phyloP scores from a whole-genome alignment of 2,113 vertebrate species.

The Calidris pugnax region DNA sequence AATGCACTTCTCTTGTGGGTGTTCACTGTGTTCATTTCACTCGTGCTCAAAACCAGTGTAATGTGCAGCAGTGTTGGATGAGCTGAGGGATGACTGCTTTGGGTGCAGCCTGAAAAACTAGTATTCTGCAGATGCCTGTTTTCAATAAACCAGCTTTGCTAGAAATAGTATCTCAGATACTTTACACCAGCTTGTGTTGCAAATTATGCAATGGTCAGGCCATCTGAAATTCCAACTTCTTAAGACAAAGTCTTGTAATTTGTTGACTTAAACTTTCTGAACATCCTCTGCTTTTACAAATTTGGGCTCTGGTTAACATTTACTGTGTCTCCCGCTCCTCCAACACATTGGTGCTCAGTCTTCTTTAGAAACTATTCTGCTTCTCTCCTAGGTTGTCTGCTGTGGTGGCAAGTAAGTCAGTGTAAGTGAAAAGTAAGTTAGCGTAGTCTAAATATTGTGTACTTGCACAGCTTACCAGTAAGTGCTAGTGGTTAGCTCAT shows the following conservation, averaged over 20 bases:
- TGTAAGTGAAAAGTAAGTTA: not conserved
- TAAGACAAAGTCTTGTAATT: not conserved
- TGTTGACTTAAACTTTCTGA: not conserved
- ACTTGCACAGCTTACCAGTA: not conserved
- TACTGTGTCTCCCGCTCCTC: not conserved
- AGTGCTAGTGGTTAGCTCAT: too few species aligned
- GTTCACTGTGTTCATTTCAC: rapidly evolving
- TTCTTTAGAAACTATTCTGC: not conserved
- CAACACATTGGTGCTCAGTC: not conserved
- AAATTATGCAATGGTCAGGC: not conserved
- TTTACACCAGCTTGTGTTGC: rapidly evolving
- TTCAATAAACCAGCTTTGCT: not conserved
- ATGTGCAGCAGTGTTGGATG: rapidly evolving
- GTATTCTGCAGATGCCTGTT: rapidly evolving
- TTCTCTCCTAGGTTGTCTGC: not conserved
- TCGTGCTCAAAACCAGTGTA: rapidly evolving
- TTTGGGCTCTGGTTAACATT: rapidly evolving
- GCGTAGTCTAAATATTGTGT: not conserved
- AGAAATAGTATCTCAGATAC: not conserved
- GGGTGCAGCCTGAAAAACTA: not conserved
- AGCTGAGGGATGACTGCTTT: not conserved
- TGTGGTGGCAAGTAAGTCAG: not conserved
- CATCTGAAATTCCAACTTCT: not conserved
- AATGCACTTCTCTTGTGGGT: rapidly evolving
- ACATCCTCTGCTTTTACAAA: not conserved